Evolutionary conservation across 2,797 vertebrate genomes (phyloP).

Genomic region (Clarias fuscus): DNA sequence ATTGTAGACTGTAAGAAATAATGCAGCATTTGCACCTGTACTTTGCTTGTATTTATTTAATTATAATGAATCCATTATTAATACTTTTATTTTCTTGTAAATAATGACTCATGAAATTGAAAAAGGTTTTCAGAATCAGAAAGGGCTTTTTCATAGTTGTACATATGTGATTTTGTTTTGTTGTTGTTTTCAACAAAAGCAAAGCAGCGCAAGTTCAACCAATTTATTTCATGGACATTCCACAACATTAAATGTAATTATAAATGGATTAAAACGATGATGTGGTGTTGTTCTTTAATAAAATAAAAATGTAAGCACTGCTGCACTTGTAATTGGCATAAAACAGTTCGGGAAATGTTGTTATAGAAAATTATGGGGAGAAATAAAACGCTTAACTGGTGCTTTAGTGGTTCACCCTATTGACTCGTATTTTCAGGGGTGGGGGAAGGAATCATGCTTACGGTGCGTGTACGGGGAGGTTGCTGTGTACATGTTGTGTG

Average conservation of each 20-base stretch:
- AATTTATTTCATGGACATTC: not conserved
- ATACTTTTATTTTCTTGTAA: conserved; percentile 60
- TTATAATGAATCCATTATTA: conserved; percentile 2
- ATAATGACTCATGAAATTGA: conserved; percentile 60
- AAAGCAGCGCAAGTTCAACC: not conserved
- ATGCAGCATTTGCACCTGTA: conserved; percentile 44
- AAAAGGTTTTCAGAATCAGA: conserved; percentile 44
- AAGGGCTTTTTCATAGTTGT: not conserved
- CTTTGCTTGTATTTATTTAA: conserved; percentile 52
- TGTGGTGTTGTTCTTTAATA: not conserved
- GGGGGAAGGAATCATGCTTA: too few species aligned
- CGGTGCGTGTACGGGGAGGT: too few species aligned
- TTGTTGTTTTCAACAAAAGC: not conserved
- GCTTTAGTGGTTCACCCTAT: too few species aligned
- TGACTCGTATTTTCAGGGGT: too few species aligned
- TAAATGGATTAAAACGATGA: not conserved
- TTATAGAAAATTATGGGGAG: not conserved
- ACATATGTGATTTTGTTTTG: not conserved
- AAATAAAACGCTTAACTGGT: not conserved
- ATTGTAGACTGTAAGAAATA: not conserved
- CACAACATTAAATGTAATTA: conserved; percentile 6
- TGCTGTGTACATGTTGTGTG: too few species aligned
- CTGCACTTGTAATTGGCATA: not conserved
- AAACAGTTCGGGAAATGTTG: not conserved
- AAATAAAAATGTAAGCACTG: not conserved